A percentile compares a stretch with the other conserved stretches of the same genome.
Evolutionary conservation across 2,888 invertebrate species (phyloP).

Genomic region (Synanthedon myopaeformis): DNA sequence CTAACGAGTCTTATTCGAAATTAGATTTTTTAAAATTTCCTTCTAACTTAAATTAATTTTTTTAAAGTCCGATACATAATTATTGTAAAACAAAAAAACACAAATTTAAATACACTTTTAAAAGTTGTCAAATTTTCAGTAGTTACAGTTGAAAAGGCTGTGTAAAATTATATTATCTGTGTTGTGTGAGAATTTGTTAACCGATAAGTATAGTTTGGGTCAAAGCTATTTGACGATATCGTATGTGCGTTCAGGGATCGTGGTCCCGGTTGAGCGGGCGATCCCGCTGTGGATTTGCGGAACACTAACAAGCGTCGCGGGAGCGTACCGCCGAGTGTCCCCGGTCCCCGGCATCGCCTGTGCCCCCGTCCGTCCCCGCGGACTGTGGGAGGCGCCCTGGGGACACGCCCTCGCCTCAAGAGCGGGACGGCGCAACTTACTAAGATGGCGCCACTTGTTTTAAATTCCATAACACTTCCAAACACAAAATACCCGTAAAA

Average conservation of each 20-base stretch:
- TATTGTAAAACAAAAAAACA: background rate
- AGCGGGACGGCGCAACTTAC: slow-evolving; percentile 53
- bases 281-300: slow-evolving; percentile 70
- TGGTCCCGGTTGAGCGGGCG: slow-evolving; percentile 65
- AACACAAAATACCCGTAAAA: slow-evolving; percentile 14
- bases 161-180: background rate
- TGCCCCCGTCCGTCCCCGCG: slow-evolving; percentile 67
- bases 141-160: background rate
- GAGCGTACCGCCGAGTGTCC: slow-evolving; percentile 57
- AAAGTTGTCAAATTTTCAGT: background rate
- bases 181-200: slow-evolving; percentile 12
- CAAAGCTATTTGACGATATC: slow-evolving; percentile 30
- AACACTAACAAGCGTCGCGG: slow-evolving; percentile 70
- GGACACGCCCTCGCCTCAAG: slow-evolving; percentile 71
- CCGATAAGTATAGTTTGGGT: slow-evolving; percentile 53
- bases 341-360: slow-evolving; percentile 54
- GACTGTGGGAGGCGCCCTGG: slow-evolving; percentile 65
- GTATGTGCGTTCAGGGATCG: slow-evolving; percentile 62
- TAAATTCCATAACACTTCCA: slow-evolving; percentile 8
- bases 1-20: too few relatives aligned
- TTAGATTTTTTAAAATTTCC: too few relatives aligned
- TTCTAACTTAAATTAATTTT: background rate
- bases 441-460: slow-evolving; percentile 55
- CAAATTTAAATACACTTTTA: background rate
- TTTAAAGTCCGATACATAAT: background rate